Base-by-base conservation (phyloP, 2,113 vertebrate species). In the Ptychochromis oligacanthus region DNA sequence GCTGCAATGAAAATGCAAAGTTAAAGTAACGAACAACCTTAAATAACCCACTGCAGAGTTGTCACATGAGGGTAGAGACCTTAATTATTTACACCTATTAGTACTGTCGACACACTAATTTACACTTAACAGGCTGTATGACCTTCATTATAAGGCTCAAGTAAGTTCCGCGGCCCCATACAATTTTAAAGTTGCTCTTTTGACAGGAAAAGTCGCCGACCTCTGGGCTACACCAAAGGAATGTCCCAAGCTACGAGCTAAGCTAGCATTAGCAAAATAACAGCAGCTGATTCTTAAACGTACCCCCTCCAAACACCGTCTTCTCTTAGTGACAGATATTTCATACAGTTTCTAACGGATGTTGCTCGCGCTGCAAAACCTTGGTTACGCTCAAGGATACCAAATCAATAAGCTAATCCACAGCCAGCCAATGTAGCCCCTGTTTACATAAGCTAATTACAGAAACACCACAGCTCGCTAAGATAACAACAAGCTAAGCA, bases 381-480 rank as follows among this genome's bases (percentile, higher is more conserved):
- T 36, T 2, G 28, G 26, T 79, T 43, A 58, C 2, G 1, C 13
- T 22, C 2, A 26, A 64, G 22, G 88, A 55, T 20, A 7, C 34
- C 4, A 81, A 36, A 54, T 38, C 10, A 59, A 61, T 13, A 38
- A 46, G 61, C 36, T 84, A 67, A 54, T 62, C 15, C 38, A 59
- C 31, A 81, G 24, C 36, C 70, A 88, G 57, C 70, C 22, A 14
- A n/a, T 36, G 28, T 77, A 43, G 2, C 20, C 28, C 6, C 3
- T 83, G 74, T 70, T 43, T 81, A 83, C 18, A 2, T 10, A 7
- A 43, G 86, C 88, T 88, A 88, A 80, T 78, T 75, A 77, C n/a
- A 75, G 7, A 61, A 81, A 84, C 81, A 87, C 10, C 40, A 5
- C 14, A 40, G 60, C 65, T 59, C 70, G 24, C 82, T 75, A 49